A percentile compares a stretch with the other conserved stretches of the same genome.
phyloP scores from a whole-genome alignment of 1,140 invertebrate genomes.

The Zaprionus africanus region DNA sequence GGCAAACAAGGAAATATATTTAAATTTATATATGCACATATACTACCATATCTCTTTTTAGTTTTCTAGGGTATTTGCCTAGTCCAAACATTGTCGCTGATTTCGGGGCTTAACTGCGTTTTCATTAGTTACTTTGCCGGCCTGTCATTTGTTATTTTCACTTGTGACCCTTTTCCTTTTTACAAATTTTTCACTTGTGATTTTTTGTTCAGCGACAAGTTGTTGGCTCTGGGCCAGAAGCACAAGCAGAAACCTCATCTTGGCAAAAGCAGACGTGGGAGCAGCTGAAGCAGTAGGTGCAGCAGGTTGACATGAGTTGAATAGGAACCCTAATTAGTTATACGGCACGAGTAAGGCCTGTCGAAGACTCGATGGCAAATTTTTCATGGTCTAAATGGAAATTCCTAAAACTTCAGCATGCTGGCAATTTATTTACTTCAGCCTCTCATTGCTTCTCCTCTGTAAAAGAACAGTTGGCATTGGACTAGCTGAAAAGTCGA shows the following conservation, averaged over 20 bases:
- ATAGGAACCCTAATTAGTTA: conserved; percentile 30
- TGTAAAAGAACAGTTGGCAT: neutral
- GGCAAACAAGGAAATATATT: too few relatives aligned
- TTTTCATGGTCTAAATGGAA: neutral
- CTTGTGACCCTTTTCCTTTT: conserved; percentile 40
- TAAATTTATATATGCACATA: too few relatives aligned
- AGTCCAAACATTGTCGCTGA: neutral
- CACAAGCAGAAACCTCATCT: too few relatives aligned
- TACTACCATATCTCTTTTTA: too few relatives aligned
- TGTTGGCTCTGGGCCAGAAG: conserved; percentile 33
- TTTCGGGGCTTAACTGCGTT: conserved; percentile 5
- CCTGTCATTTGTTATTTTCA: conserved; percentile 49
- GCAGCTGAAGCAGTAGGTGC: neutral
- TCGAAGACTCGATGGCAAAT: conserved; percentile 3
- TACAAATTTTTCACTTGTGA: conserved; percentile 22
- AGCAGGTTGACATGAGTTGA: conserved; percentile 14
- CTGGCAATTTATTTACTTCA: conserved; percentile 1
- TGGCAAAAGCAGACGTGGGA: neutral
- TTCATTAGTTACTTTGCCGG: conserved; percentile 42
- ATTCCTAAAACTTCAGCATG: neutral
- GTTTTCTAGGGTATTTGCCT: neutral
- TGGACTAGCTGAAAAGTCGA: neutral
- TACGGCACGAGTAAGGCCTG: neutral
- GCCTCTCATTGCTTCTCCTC: neutral
- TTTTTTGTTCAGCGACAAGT: conserved; percentile 30